Conservation (phyloP, 2,888 invertebrate species). For the Netelia melanura region DNA sequence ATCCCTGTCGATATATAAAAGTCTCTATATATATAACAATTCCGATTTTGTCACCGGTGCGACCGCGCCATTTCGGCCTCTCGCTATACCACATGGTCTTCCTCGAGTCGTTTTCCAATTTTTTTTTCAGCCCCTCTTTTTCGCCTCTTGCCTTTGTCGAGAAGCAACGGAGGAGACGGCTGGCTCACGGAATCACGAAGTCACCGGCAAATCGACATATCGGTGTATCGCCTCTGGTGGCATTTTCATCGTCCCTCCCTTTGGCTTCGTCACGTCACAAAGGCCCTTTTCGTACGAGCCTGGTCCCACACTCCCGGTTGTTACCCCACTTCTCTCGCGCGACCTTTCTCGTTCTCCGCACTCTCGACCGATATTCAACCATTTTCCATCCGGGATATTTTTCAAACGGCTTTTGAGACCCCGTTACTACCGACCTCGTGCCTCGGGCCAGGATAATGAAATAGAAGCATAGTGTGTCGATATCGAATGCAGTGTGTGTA, state of each 20-base stretch:
- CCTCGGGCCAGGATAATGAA: conserved; percentile 40
- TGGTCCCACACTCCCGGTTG: background rate
- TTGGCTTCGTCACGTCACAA: conserved; percentile 19
- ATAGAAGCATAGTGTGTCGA: conserved; percentile 36
- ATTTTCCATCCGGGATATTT: conserved; percentile 49
- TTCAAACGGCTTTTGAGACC: conserved; percentile 41
- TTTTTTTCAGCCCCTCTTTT: background rate
- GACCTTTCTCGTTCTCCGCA: conserved; percentile 19
- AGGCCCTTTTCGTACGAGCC: conserved; percentile 1
- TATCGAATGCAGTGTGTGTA: conserved; percentile 21
- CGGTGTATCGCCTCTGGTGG: conserved; percentile 32
- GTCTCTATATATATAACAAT: conserved; percentile 9
- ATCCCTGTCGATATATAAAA: conserved; percentile 1
- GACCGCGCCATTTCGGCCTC: conserved; percentile 31
- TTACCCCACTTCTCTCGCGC: conserved; percentile 8
- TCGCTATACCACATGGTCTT: conserved; percentile 6
- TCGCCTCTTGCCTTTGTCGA: background rate
- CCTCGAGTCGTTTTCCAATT: conserved; percentile 5
- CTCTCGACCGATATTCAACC: conserved; percentile 43
- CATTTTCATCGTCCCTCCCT: conserved; percentile 34
- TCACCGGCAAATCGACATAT: conserved; percentile 42
- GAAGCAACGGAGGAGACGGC: background rate
- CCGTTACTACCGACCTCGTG: conserved; percentile 18
- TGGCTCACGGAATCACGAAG: conserved; percentile 22
- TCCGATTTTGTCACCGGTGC: conserved; percentile 29